Evolutionary conservation across 2,888 invertebrate species (phyloP), one percentile per base, ranked within the genome.

Genomic region (Antheraea assamensis): DNA sequence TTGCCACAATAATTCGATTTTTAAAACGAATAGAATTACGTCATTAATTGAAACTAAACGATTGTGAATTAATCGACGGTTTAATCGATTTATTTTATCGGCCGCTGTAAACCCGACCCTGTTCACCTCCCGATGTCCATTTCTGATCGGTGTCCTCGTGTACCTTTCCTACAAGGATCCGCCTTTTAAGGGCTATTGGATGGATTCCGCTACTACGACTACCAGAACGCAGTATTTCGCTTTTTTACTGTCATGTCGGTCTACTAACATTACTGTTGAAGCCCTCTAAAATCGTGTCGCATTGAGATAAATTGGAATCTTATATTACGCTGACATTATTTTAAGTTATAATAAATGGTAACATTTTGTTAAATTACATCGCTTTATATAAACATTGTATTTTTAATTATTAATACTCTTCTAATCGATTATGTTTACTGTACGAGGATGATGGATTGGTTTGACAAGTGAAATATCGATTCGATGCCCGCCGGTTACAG

Each of bases 81-180:
- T 71, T 35, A 61, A 61, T 47, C 64, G 30, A 52, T 73, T 70
- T 30, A 61, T 42, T 66, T 64, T 73, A 71, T 73, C 70, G 71
- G 47, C 49, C 64, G 17, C 73, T 49, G 66, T 66, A 70, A 52
- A 31, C 49, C 27, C 58, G 55, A 55, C 71, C 74, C 74, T 66
- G 74, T 74, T 71, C 71, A 71, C 71, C 71, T 64, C 47, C 35
- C 68, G 21, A 68, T 68, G 68, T 10, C 68, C 68, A 68, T 68
- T 68, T 68, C 68, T 35, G 68, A 68, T 31, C 35, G 68, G 35
- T 68, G 68, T 68, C 68, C 68, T 68, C 68, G 21, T 68, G 35
- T 68, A 68, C 35, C 35, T 68, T 68, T 68, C 68, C 68, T 68
- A 68, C 68, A 68, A 68, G 68, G 68, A 68, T 68, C 35, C 24